Conservation (phyloP, 2,113 vertebrate species). For the Chroicocephalus ridibundus region DNA sequence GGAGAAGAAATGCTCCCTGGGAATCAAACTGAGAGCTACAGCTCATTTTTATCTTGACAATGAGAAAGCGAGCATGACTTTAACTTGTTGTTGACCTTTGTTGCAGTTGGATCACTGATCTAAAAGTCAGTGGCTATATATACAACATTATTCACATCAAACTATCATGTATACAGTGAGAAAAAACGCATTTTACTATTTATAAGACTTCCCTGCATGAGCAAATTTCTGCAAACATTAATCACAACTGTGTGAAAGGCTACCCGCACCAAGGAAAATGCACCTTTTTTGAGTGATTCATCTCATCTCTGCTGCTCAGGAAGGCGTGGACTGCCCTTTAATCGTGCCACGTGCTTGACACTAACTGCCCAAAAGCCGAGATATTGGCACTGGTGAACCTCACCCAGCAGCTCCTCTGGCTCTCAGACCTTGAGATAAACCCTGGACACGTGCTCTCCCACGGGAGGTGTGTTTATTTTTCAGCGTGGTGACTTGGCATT, state of each 20-base stretch:
- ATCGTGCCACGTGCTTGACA: background rate
- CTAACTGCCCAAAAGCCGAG: background rate
- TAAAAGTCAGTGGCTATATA: constrained; percentile 56
- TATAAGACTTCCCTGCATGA: constrained; percentile 46
- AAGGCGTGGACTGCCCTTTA: background rate
- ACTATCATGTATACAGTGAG: constrained; percentile 20
- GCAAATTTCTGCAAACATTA: constrained; percentile 41
- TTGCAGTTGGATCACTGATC: constrained; percentile 23
- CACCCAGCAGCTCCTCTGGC: background rate
- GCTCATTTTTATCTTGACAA: constrained; percentile 33
- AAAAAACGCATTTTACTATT: constrained; percentile 58
- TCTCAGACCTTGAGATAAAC: background rate
- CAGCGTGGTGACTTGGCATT: background rate
- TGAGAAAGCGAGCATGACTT: constrained; percentile 23
- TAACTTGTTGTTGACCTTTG: constrained; percentile 43
- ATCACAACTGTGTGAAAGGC: constrained; percentile 42
- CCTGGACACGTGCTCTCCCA: background rate
- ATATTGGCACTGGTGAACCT: background rate
- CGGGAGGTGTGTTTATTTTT: background rate
- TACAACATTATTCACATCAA: constrained; percentile 43
- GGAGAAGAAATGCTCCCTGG: background rate
- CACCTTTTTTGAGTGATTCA: background rate
- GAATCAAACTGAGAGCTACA: constrained; percentile 1
- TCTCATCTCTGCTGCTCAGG: background rate
- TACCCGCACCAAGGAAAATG: background rate